These are phyloP conservation scores for Phthorimaea operculella DNA, from an alignment of 1,140 invertebrate genomes.

Conservation along the genomic window DNA sequence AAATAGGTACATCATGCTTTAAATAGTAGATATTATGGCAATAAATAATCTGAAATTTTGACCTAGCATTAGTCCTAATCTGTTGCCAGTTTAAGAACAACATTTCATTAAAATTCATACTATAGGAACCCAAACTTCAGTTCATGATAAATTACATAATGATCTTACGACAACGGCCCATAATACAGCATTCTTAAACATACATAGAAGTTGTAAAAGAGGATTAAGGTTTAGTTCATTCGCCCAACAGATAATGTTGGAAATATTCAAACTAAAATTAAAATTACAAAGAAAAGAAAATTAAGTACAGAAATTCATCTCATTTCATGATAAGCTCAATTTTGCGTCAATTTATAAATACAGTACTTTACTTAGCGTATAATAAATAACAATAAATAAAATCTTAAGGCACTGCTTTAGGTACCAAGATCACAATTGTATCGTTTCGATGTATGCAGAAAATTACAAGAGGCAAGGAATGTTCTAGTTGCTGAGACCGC, in stretches of 20 bases:
- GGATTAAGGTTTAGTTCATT: too few relatives aligned
- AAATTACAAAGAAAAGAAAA: too few relatives aligned
- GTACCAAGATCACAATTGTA: conserved; percentile 64
- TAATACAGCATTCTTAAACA: too few relatives aligned
- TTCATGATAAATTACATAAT: conserved; percentile 39
- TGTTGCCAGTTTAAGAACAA: conserved; percentile 16
- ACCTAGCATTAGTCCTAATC: background rate
- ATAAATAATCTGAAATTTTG: conserved; percentile 4
- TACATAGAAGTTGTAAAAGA: too few relatives aligned
- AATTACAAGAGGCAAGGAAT: conserved; percentile 54
- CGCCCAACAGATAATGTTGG: too few relatives aligned
- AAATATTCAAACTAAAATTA: too few relatives aligned
- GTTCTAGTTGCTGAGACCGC: conserved; percentile 39
- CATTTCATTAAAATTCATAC: conserved; percentile 47
- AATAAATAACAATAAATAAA: conserved; percentile 65
- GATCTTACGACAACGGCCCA: background rate
- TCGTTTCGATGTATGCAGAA: conserved; percentile 36
- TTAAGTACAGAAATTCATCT: too few relatives aligned
- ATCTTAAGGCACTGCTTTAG: conserved; percentile 62
- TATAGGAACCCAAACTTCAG: conserved; percentile 61
- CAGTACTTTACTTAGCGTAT: conserved; percentile 52
- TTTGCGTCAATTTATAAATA: conserved; percentile 57
- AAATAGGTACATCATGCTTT: too few relatives aligned
- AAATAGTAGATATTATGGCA: too few relatives aligned
- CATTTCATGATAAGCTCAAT: conserved; percentile 35